Base-by-base conservation (phyloP, 1,140 invertebrate genomes). In the Diachasma alloeum region DNA sequence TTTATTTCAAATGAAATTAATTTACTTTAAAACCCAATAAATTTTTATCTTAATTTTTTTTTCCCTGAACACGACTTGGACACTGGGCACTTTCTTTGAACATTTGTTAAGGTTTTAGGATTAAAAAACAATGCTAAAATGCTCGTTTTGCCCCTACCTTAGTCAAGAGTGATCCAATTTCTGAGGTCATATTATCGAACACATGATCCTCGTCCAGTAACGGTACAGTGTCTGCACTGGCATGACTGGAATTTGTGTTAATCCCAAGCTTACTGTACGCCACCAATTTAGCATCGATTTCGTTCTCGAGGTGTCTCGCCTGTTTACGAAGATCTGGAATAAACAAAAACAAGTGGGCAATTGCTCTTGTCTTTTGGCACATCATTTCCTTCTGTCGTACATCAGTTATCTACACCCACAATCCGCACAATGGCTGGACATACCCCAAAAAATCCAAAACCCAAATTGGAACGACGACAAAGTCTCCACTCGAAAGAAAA, bases 201-300 rank as follows among this genome's bases (percentile, higher is more conserved):
- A 97, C 95, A 88, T 97, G 95, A 81, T 97, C 96, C 74, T 94
- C 94, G 73, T 94, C 94, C 11, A 98, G 91, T 6, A 98, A 90
- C 8, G 97, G 97, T 17, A 94, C 92, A 80, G 93, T 94, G 82
- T 97, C 97, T 0, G 90, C 83, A 44, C 84, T 91, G 4, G 83
- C 85, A 78, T 91, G 90, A 69, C 86, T 89, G 3, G 89, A 85
- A 1, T 88, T 88, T n/a, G 89, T 83, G 78, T 93, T 94, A 66
- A 96, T 94, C 26, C 96, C 96, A 22, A 99, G 90, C 91, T 99
- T 99, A 88, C 97, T 98, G 84, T 98, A 97, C 15, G 96, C 96
- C 0, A 98, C 96, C 68, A 99, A 89, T 88, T 99, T 99, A 3
- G 97, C 91, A 90, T 99, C 98, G 79, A 99, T 97, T 87, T 99